These are phyloP conservation scores for Porites evermanni DNA, from an alignment of 92 coral and sea anemone genomes.

Conservation along the genomic window DNA sequence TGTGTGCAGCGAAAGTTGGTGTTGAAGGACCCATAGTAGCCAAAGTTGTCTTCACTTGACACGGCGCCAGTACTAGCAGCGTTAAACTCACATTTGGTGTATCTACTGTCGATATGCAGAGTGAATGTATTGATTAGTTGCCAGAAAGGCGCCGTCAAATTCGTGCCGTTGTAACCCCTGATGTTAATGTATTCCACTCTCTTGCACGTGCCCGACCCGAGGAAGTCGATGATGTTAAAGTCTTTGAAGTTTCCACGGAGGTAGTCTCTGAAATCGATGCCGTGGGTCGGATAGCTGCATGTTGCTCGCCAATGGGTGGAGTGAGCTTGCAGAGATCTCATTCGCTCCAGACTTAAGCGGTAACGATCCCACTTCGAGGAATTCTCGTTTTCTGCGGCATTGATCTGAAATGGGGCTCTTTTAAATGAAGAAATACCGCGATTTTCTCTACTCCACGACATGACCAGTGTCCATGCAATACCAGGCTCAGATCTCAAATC, in stretches of 20 bases:
- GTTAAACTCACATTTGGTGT: too few relatives aligned
- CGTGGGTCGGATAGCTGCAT: slow-evolving; percentile 72
- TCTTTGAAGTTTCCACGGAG: slow-evolving; percentile 70
- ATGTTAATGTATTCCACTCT: too few relatives aligned
- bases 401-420: too few relatives aligned
- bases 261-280: slow-evolving; percentile 78
- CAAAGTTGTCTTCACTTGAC: slow-evolving; percentile 67
- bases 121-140: too few relatives aligned
- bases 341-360: slow-evolving; percentile 18
- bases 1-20: slow-evolving; percentile 75
- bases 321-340: slow-evolving; percentile 54
- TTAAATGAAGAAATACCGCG: not conserved
- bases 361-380: not conserved
- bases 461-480: not conserved
- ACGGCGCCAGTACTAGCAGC: too few relatives aligned
- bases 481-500: not conserved
- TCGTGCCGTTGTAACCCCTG: too few relatives aligned
- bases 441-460: not conserved
- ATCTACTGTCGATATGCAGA: too few relatives aligned
- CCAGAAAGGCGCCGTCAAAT: too few relatives aligned
- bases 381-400: not conserved
- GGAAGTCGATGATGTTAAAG: slow-evolving; percentile 52
- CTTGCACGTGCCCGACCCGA: not conserved
- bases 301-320: slow-evolving; percentile 81
- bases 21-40: slow-evolving; percentile 36